Base-by-base conservation (phyloP, 2,113 vertebrate genomes). In the Cavia porcellus region DNA sequence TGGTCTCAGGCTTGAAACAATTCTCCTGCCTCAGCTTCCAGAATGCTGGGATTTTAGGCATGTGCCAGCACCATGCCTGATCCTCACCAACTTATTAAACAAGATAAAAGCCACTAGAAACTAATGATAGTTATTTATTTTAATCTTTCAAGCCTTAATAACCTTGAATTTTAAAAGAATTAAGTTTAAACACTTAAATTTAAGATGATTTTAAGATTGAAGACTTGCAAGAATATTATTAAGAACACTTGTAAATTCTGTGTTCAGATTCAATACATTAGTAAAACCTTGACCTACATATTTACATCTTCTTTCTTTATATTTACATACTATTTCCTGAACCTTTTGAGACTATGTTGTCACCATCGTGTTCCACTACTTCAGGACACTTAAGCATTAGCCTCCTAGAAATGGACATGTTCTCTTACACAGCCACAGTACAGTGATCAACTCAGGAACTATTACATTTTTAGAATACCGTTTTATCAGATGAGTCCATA, bases 121-220 rank as follows among this genome's bases (percentile, higher is more conserved):
- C 20, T 62, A 95, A 45, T 61, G 17, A 50, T 47, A 90, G 55
- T 11, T 72, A 80, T 92, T 96, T 7, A 81, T 87, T 80, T 52
- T 38, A 24, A 32, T 82, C 5, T 81, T 89, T 81, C 25, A 81
- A 91, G 30, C 74, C 4, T 89, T 89, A 91, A 86, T 91, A 79
- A 32, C 75, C 42, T 97, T 32, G 68, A 96, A 42, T 86, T 90
- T 91, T 89, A 86, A 72, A 81, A 81, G 13, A 83, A n/a, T 62
- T 64, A 91, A 61, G 24, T 66, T 92, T 70, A 95, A 88, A n/a
- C 24, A 87, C 38, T 93, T 15, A 93, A 89, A 80, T 92, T 87
- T 70, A 68, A 94, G 92, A 66, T 55, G 80, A 89, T 13, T 91
- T 88, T 87, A 72, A 50, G 70, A 61, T 81, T 90, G 57, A 68